A percentile compares a stretch with the other conserved stretches of the same genome.
Conservation (phyloP, 1,140 invertebrate species). For the Helicoverpa armigera region DNA sequence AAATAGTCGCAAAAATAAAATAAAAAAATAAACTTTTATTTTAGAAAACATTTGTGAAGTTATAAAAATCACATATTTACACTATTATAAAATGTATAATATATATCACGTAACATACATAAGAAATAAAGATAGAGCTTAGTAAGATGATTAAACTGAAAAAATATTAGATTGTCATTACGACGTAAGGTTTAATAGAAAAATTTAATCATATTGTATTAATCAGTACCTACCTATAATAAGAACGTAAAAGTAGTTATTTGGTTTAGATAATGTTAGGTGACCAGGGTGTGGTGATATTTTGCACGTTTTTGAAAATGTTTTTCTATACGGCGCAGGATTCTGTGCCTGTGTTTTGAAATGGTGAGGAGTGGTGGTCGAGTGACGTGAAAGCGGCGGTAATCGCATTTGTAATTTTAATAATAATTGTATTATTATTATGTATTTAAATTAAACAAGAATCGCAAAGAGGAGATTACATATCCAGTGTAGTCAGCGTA, state of each 20-base stretch:
- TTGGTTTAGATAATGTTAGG: constrained; percentile 85
- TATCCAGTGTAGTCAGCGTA: constrained; percentile 79
- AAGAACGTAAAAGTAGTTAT: constrained; percentile 81
- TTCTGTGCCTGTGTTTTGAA: constrained; percentile 74
- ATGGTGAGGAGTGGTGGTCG: constrained; percentile 71
- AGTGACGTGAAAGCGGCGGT: constrained; percentile 67
- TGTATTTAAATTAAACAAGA: constrained; percentile 71
- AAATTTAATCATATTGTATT: constrained; percentile 80
- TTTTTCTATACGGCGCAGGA: constrained; percentile 80
- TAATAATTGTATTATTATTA: constrained; percentile 65
- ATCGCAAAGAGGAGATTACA: constrained; percentile 82
- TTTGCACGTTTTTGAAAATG: constrained; percentile 86
- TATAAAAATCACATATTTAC: constrained; percentile 83
- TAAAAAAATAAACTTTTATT: constrained; percentile 58
- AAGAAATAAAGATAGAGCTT: constrained; percentile 84
- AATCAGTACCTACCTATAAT: constrained; percentile 75
- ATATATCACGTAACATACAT: constrained; percentile 82
- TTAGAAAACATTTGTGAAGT: constrained; percentile 64
- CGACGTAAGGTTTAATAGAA: constrained; percentile 79
- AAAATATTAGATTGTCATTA: constrained; percentile 80
- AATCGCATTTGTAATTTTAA: constrained; percentile 77
- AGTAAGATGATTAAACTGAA: constrained; percentile 82
- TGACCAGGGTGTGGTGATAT: constrained; percentile 86
- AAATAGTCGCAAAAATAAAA: constrained; percentile 47
- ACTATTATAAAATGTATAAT: constrained; percentile 84